Evolutionary conservation across 1,140 invertebrate genomes (phyloP).

Genomic region (Zaprionus gabonicus): DNA sequence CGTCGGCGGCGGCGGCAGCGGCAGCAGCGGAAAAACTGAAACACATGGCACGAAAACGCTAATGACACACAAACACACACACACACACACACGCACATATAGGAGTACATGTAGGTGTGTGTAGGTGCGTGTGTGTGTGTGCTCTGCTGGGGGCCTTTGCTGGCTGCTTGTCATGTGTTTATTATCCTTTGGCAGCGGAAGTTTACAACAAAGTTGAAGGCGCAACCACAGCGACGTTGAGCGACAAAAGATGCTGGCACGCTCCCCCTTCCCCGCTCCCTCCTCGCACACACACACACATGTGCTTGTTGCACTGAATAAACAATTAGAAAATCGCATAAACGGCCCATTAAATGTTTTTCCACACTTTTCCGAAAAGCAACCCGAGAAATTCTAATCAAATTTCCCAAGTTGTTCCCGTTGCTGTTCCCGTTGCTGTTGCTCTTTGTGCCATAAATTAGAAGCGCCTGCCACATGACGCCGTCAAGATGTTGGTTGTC

Average conservation of each 20-base stretch:
- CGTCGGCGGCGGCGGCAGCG: background rate
- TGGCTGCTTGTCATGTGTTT: constrained; percentile 50
- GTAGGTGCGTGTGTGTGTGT: constrained; percentile 4
- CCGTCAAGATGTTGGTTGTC: constrained; percentile 20
- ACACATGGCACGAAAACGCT: constrained; percentile 54
- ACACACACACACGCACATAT: constrained; percentile 5
- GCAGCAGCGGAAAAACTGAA: constrained; percentile 44
- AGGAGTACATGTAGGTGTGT: constrained; percentile 18
- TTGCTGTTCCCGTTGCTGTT: constrained; percentile 1
- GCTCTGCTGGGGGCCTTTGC: constrained; percentile 34
- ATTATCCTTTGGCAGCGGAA: constrained; percentile 59
- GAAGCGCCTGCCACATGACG: constrained; percentile 48
- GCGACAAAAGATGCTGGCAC: constrained; percentile 49
- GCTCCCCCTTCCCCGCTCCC: background rate
- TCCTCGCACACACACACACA: constrained; percentile 1
- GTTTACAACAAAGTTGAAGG: constrained; percentile 53
- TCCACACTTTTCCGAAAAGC: constrained; percentile 26
- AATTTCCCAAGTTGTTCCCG: constrained; percentile 28
- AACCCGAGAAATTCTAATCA: constrained; percentile 46
- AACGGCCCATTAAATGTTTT: constrained; percentile 51
- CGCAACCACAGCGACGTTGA: constrained; percentile 37
- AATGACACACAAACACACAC: constrained; percentile 51
- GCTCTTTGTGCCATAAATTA: constrained; percentile 40
- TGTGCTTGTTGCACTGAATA: constrained; percentile 45
- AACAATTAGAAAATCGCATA: constrained; percentile 58